Base-by-base conservation (phyloP, 2,888 invertebrate species). In the Dynastes hyllus region DNA sequence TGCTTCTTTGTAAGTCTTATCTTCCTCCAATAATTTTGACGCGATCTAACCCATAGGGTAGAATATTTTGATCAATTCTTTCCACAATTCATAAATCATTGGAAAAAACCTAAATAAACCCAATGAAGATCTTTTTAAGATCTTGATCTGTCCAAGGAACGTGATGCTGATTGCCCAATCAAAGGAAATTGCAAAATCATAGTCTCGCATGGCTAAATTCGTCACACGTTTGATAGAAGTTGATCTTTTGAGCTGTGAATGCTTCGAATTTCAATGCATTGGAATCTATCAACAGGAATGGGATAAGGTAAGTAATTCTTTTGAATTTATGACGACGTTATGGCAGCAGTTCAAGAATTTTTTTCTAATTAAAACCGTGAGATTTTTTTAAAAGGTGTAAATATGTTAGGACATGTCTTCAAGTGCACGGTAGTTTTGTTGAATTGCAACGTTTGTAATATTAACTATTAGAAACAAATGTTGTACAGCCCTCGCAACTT, bases 221-320 rank as follows among this genome's bases (percentile, higher is more conserved):
- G 79, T 85, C 29, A 81, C 83, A 2, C 77, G 79, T 75, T 81
- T 95, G 85, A 86, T 95, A 71, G 89, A 90, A 6, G 88, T 91
- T 65, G 87, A 91, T 29, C 90, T 94, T 71, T 84, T 95, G 80
- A 91, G 89, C 2, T 90, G 93, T 16, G 92, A 93, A 66, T 89
- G 90, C 0, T 86, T 95, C 9, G 93, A 93, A 82, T 91, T 92
- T 70, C 92, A 94, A 83, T 93, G 94, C 83, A 88, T 94, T 53
- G 92, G 92, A 0, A 91, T 95, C 13, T 94, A 94, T 79, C 91
- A 93, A 82, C 91, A 92, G 81, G 93, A 94, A 79, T 95, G 94
- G 94, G 85, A 86, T 78, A 75, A 85, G 85, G 87, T 87, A 81
- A 2, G 45, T 1, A 8, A 9, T 45, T 45, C 11, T 9, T 40